Percentiles rank a stretch among this genome's conserved stretches.
Conservation (phyloP, 2,888 invertebrate genomes). For the Eumerus sabulonum region DNA sequence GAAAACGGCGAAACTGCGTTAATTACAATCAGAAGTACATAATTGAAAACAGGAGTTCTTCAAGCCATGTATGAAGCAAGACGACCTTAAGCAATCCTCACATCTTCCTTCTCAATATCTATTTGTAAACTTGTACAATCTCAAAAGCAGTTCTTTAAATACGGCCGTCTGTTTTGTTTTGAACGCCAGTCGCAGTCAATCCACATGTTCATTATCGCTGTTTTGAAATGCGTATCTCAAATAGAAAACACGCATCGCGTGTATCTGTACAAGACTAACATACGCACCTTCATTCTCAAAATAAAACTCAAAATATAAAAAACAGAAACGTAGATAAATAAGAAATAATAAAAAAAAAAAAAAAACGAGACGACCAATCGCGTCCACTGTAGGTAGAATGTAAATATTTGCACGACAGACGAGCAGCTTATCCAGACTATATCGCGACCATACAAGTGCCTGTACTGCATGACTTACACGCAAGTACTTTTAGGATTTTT, state of each 20-base stretch:
- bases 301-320: not conserved
- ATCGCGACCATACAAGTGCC: conserved; percentile 1
- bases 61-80: too few relatives aligned
- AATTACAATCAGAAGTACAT: too few relatives aligned
- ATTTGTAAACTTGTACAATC: too few relatives aligned
- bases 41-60: too few relatives aligned
- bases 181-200: not conserved
- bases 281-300: conserved; percentile 49
- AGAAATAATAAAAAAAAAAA: conserved; percentile 9
- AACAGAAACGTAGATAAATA: too few relatives aligned
- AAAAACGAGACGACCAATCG: conserved; percentile 34
- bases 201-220: conserved; percentile 46
- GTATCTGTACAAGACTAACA: conserved; percentile 22
- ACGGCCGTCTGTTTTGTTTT: too few relatives aligned
- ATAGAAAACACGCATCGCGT: conserved; percentile 12
- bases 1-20: too few relatives aligned
- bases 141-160: too few relatives aligned
- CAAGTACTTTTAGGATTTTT: too few relatives aligned
- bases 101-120: too few relatives aligned
- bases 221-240: conserved; percentile 31
- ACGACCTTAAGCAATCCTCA: too few relatives aligned
- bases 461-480: too few relatives aligned
- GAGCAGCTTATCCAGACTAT: conserved; percentile 61
- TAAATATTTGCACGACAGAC: conserved; percentile 62
- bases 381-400: conserved; percentile 58